Evolutionary conservation across 2,888 invertebrate species (phyloP).

Genomic region (Caenorhabditis doughertyi): DNA sequence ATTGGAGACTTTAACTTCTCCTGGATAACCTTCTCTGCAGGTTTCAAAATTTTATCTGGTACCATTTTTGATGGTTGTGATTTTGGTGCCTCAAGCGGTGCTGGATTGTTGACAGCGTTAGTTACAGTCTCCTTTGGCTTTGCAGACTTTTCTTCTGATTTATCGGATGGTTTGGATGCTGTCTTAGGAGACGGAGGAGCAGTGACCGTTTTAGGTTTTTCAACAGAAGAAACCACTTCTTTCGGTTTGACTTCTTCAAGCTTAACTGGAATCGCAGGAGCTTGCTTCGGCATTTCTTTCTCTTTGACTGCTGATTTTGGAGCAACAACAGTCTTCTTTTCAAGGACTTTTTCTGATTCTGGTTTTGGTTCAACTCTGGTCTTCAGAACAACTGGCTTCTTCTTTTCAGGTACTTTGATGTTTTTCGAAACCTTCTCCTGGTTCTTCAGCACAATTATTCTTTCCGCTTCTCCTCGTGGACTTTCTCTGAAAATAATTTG

Average conservation of each 20-base stretch:
- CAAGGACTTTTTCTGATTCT: conserved; percentile 8
- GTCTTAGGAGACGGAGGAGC: not conserved
- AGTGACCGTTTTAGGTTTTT: not conserved
- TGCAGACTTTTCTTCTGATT: conserved; percentile 17
- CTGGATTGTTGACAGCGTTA: not conserved
- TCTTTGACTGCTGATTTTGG: conserved; percentile 26
- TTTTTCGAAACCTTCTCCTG: conserved; percentile 48
- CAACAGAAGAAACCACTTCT: not conserved
- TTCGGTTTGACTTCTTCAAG: not conserved
- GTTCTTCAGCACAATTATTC: conserved; percentile 29
- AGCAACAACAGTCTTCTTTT: conserved; percentile 7
- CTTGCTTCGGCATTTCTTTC: conserved; percentile 13
- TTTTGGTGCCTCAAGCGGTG: not conserved
- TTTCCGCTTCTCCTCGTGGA: conserved; percentile 41
- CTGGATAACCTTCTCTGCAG: not conserved
- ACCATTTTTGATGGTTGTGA: not conserved
- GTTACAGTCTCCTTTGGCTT: not conserved
- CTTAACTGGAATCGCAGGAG: not conserved
- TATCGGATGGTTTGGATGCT: conserved; percentile 2
- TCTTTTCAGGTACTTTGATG: conserved; percentile 43
- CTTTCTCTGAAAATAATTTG: conserved; percentile 50
- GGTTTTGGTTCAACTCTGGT: conserved; percentile 38
- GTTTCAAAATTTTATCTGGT: not conserved
- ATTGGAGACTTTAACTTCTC: conserved; percentile 21
- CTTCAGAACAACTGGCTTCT: conserved; percentile 47